These are phyloP conservation scores for Dendroctonus valens DNA, from an alignment of 1,140 invertebrate genomes.

Conservation along the genomic window DNA sequence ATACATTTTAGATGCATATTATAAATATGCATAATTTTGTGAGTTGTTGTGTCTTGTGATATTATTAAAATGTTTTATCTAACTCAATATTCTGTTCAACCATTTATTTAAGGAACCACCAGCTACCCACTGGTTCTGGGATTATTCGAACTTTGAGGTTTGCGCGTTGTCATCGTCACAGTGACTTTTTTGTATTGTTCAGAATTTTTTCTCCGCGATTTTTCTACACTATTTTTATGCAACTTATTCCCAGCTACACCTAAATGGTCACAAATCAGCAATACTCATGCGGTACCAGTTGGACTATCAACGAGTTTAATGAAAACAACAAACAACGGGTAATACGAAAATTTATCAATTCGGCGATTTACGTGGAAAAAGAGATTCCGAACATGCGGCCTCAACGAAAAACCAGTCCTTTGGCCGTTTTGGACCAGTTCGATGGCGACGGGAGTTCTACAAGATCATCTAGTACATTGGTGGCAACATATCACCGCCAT, in stretches of 20 bases:
- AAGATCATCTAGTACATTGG: slow-evolving; percentile 3
- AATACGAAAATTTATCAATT: slow-evolving; percentile 42
- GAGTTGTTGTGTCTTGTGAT: too few relatives aligned
- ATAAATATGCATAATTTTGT: too few relatives aligned
- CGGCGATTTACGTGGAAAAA: slow-evolving; percentile 45
- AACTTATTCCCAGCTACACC: background rate
- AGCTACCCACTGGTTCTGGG: too few relatives aligned
- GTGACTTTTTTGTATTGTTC: slow-evolving; percentile 15
- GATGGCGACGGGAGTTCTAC: background rate
- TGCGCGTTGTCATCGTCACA: background rate
- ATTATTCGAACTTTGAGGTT: background rate
- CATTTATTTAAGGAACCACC: too few relatives aligned
- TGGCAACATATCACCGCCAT: too few relatives aligned
- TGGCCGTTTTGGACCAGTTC: slow-evolving; percentile 1
- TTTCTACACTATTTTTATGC: slow-evolving; percentile 11
- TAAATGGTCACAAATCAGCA: slow-evolving; percentile 23
- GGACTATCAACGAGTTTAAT: slow-evolving; percentile 18
- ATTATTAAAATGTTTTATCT: too few relatives aligned
- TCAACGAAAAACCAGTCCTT: slow-evolving; percentile 29
- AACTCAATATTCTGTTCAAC: too few relatives aligned
- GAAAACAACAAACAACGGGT: slow-evolving; percentile 23
- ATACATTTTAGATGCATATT: too few relatives aligned
- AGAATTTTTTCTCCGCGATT: slow-evolving; percentile 10
- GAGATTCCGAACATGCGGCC: slow-evolving; percentile 28
- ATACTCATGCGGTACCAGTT: slow-evolving; percentile 1